phyloP scores from a whole-genome alignment of 2,113 vertebrate genomes.

The Misgurnus mizolepis region DNA sequence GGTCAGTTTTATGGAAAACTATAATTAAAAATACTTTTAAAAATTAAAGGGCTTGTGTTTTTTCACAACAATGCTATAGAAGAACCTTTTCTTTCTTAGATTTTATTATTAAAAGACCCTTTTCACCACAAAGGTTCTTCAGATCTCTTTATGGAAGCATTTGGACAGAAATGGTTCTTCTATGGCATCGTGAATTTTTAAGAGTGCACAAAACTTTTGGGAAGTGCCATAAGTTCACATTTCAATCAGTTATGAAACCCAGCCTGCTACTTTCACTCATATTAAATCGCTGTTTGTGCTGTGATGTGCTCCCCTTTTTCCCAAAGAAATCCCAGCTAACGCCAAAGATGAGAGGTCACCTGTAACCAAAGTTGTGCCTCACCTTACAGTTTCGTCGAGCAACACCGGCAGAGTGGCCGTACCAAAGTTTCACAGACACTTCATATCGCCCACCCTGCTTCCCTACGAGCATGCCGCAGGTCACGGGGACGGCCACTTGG shows the following conservation, averaged over 20 bases:
- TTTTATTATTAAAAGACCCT: too few species aligned
- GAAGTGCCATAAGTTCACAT: background rate
- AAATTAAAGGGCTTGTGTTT: too few species aligned
- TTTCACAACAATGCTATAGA: too few species aligned
- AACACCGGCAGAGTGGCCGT: slow-evolving; percentile 67
- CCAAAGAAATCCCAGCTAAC: slow-evolving; percentile 95
- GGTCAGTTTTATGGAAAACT: background rate
- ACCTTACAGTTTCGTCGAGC: slow-evolving; percentile 83
- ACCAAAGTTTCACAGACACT: slow-evolving; percentile 78
- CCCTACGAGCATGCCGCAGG: slow-evolving; percentile 79
- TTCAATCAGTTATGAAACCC: background rate
- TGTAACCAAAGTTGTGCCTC: slow-evolving; percentile 89
- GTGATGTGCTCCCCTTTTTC: slow-evolving; percentile 67
- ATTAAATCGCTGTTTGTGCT: slow-evolving; percentile 54
- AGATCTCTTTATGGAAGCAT: too few species aligned
- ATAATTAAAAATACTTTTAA: background rate
- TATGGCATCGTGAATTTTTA: too few species aligned
- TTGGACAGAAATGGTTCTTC: too few species aligned
- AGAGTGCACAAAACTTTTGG: background rate
- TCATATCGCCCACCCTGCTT: slow-evolving; percentile 73
- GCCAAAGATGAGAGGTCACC: slow-evolving; percentile 88
- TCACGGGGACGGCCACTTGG: slow-evolving; percentile 80
- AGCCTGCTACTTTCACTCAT: slow-evolving; percentile 23
- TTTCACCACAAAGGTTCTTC: too few species aligned
- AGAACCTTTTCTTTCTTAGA: too few species aligned